Evolutionary conservation across 2,113 vertebrate species (phyloP).

Genomic region (Nestor notabilis): DNA sequence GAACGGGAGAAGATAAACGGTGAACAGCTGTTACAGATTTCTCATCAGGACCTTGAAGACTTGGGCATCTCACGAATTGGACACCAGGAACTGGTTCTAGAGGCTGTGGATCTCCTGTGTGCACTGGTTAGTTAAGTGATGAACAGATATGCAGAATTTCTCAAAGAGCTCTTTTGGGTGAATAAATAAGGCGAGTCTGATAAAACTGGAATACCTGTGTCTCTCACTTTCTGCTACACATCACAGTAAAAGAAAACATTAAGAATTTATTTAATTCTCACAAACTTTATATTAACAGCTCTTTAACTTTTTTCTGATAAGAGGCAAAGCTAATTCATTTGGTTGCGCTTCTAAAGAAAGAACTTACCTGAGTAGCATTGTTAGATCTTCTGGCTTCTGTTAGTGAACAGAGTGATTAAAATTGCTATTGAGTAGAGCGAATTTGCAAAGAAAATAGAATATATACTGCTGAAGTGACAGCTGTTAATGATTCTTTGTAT

Average conservation of each 20-base stretch:
- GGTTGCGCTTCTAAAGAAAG: background rate
- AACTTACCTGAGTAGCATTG: background rate
- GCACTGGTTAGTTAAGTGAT: conserved; percentile 87
- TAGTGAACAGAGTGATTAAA: background rate
- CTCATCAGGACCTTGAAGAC: conserved; percentile 96
- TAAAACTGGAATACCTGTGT: background rate
- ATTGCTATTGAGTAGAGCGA: background rate
- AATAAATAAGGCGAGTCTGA: background rate
- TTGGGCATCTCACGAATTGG: conserved; percentile 92
- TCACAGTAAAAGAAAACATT: background rate
- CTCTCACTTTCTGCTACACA: background rate
- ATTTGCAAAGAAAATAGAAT: background rate
- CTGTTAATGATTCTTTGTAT: background rate
- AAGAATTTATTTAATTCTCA: background rate
- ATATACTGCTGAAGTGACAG: background rate
- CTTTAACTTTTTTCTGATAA: background rate
- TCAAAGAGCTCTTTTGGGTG: background rate
- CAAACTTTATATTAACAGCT: background rate
- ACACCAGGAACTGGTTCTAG: conserved; percentile 95
- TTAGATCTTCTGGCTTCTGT: background rate
- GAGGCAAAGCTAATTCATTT: background rate
- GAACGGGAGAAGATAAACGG: conserved; percentile 96
- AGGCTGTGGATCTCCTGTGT: conserved; percentile 96
- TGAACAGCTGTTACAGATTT: conserved; percentile 93
- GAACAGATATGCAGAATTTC: background rate